Percentiles rank a stretch among this genome's conserved stretches.
Evolutionary conservation across 2,797 vertebrate genomes (phyloP).

Genomic region (Odontamblyopus rebecca): DNA sequence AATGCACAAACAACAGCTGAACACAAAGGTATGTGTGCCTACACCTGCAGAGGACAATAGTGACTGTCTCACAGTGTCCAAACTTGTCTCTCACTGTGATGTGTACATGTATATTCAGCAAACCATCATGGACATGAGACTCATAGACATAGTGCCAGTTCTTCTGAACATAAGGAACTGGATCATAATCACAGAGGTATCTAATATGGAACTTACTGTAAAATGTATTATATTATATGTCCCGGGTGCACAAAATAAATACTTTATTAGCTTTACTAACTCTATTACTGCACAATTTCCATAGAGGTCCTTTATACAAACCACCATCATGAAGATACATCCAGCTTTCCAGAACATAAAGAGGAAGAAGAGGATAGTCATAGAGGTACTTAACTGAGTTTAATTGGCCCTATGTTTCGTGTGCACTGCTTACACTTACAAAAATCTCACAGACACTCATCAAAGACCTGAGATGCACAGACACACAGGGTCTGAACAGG

Average conservation of each 20-base stretch:
- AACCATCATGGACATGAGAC: slow-evolving; percentile 9
- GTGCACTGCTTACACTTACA: neutral
- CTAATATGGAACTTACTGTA: neutral
- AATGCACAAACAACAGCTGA: neutral
- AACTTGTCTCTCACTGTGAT: neutral
- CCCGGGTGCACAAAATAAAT: neutral
- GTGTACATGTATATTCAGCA: neutral
- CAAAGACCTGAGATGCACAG: neutral
- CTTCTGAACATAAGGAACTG: slow-evolving; percentile 5
- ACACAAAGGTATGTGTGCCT: neutral
- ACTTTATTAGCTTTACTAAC: neutral
- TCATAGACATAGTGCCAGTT: slow-evolving; percentile 21
- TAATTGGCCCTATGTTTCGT: neutral
- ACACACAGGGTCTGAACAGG: neutral
- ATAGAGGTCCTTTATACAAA: neutral
- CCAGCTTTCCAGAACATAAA: neutral
- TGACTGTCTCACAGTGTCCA: neutral
- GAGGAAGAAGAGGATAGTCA: neutral
- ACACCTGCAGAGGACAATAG: neutral
- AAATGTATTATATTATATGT: neutral
- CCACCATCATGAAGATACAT: neutral
- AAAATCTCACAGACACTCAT: neutral
- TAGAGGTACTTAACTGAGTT: neutral
- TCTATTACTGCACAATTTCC: neutral
- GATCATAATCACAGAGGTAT: slow-evolving; percentile 10